Evolutionary conservation across 2,797 vertebrate genomes (phyloP).

Genomic region (Cyprinella venusta): DNA sequence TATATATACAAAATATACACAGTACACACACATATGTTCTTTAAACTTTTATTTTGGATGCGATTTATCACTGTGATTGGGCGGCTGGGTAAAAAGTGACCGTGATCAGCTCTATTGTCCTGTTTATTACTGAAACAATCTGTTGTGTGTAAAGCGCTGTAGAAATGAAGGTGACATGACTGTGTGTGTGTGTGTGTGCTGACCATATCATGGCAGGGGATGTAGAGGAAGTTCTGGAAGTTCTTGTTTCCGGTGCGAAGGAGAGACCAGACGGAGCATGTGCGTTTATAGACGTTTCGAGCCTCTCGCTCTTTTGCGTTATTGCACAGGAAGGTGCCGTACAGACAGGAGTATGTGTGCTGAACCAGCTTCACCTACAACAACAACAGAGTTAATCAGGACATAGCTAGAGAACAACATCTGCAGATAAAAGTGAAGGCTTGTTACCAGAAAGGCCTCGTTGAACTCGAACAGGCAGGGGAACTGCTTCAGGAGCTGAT

Average conservation of each 20-base stretch:
- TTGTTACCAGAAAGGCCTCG: slow-evolving; percentile 92
- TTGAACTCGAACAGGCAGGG: slow-evolving; percentile 99
- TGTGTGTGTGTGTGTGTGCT: slow-evolving; percentile 1
- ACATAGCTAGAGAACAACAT: not conserved
- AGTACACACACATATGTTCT: too few species aligned
- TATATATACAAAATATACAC: too few species aligned
- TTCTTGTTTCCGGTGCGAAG: slow-evolving; percentile 95
- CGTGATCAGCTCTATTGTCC: too few species aligned
- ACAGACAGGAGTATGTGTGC: slow-evolving; percentile 97
- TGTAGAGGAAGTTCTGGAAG: slow-evolving; percentile 98
- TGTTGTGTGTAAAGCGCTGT: not conserved
- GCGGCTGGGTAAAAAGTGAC: too few species aligned
- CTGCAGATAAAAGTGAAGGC: not conserved
- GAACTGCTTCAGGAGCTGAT: slow-evolving; percentile 98
- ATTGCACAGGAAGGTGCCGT: slow-evolving; percentile 97
- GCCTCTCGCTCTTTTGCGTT: slow-evolving; percentile 91
- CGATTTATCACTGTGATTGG: too few species aligned
- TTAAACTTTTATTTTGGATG: too few species aligned
- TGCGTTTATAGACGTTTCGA: slow-evolving; percentile 92
- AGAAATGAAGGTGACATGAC: not conserved
- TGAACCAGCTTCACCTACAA: slow-evolving; percentile 95
- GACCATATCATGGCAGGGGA: slow-evolving; percentile 93
- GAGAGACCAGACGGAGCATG: slow-evolving; percentile 96
- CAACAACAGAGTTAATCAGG: not conserved
- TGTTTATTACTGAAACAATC: not conserved